Conservation (phyloP, 2,888 invertebrate species). For the Hypena proboscidalis region DNA sequence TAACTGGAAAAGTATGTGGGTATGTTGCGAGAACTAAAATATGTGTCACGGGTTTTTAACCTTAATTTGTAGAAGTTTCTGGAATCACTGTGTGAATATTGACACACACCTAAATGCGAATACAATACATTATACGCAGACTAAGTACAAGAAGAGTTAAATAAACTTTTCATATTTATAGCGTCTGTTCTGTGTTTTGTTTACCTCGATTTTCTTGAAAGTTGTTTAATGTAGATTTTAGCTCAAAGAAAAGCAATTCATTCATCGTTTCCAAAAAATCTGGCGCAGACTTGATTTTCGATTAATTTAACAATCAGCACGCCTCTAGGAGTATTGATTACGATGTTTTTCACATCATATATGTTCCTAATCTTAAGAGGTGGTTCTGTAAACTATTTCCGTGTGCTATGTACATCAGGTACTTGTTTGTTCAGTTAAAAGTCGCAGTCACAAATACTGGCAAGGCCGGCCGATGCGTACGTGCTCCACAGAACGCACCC, state of each 20-base stretch:
- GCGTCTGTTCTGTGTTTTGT: not conserved
- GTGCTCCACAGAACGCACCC: slow-evolving; percentile 56
- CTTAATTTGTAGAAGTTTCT: slow-evolving; percentile 21
- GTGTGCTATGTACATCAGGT: slow-evolving; percentile 13
- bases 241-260: slow-evolving; percentile 1
- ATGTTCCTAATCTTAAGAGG: slow-evolving; percentile 8
- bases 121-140: not conserved
- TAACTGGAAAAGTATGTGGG: not conserved
- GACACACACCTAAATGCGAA: slow-evolving; percentile 4
- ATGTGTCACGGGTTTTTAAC: slow-evolving; percentile 22
- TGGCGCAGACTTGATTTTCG: not conserved
- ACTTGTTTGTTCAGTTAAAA: slow-evolving; percentile 24
- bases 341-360: slow-evolving; percentile 12
- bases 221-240: not conserved
- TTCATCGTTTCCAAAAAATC: not conserved
- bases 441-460: slow-evolving; percentile 38
- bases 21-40: slow-evolving; percentile 9
- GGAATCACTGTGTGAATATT: slow-evolving; percentile 22
- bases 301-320: slow-evolving; percentile 3
- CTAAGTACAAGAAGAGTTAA: slow-evolving; percentile 5
- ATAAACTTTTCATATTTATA: slow-evolving; percentile 3
- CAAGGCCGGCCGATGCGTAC: slow-evolving; percentile 59
- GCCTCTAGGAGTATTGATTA: not conserved
- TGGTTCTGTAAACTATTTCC: slow-evolving; percentile 23
- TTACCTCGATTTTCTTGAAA: not conserved